Percentiles rank a stretch among this genome's conserved stretches.
phyloP scores from a whole-genome alignment of 2,888 invertebrate genomes.

The Drosophila rellima region DNA sequence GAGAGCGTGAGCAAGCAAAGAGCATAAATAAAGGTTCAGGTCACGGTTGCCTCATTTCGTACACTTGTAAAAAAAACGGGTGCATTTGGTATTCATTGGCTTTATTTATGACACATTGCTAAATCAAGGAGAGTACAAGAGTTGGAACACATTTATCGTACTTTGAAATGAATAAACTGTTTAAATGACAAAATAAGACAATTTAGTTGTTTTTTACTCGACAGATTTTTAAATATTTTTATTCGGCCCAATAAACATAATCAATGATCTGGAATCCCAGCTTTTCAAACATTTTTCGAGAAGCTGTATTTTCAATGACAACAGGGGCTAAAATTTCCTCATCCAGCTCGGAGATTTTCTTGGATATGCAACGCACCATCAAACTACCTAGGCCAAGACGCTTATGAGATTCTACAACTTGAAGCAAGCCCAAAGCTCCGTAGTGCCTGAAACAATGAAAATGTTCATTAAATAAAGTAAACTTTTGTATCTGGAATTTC shows the following conservation, averaged over 20 bases:
- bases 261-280: slow-evolving; percentile 79
- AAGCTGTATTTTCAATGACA: slow-evolving; percentile 65
- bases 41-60: not conserved
- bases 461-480: not conserved
- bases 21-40: not conserved
- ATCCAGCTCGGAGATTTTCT: slow-evolving; percentile 60
- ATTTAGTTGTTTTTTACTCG: no score
- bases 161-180: no score
- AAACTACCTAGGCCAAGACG: slow-evolving; percentile 79
- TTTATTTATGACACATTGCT: no score
- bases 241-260: slow-evolving; percentile 63
- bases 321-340: slow-evolving; percentile 79
- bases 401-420: slow-evolving; percentile 72
- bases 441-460: not conserved
- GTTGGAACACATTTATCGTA: no score
- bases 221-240: no score
- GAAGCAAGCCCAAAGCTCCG: not conserved
- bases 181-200: no score
- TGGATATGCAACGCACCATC: slow-evolving; percentile 74
- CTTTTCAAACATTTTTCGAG: slow-evolving; percentile 80
- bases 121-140: no score
- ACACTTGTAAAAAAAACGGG: not conserved
- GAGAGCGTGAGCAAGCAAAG: not conserved
- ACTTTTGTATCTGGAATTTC: not conserved
- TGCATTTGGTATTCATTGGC: no score